Base-by-base conservation (phyloP, 2,797 vertebrate genomes). In the Oreochromis mossambicus region DNA sequence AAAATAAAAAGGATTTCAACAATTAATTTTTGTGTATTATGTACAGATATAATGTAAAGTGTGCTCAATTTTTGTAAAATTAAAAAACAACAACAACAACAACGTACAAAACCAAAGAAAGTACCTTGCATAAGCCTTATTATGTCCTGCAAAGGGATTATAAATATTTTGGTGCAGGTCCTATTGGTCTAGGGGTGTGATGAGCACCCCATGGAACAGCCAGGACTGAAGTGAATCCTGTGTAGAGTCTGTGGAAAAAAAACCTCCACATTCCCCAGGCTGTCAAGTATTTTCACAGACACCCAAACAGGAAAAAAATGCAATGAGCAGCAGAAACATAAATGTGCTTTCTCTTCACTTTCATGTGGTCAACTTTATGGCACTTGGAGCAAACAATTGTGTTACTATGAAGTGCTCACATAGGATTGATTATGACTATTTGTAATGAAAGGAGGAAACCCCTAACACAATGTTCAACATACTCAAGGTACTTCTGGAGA, bases 381-480 rank as follows among this genome's bases (percentile, higher is more conserved):
- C 68, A 73, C 9, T 48, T 73, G 41, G 15, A 48, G 41, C 41
- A 63, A 78, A 88, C 3, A 1, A 76, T 82, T 83, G 43, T 55
- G 68, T 77, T 77, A 38, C 41, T 26, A 56, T 83, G 61, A 86
- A 85, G 78, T 83, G 14, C 9, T 86, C 78, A 87, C 70, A 83
- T 80, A 56, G 87, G 76, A 87, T 70, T 81, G 56, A 86, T 80
- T 85, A 73, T 85, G 78, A 82, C 63, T 41, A 54, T 82, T 86
- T 89, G 77, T 84, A 80, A 91, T 88, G 87, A 88, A 92, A 85
- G 66, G 81, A 56, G 79, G 51, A 84, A 82, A 17, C 77, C 38
- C 77, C 56, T 78, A 77, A 75, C 43, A 34, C 12, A 50, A 5
- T 73, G 51, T 48, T 24, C 83, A 32, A n/a, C 1, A 5, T 68